These are phyloP conservation scores for Geotrypetes seraphini DNA, from an alignment of 2,797 vertebrate genomes.

Conservation along the genomic window DNA sequence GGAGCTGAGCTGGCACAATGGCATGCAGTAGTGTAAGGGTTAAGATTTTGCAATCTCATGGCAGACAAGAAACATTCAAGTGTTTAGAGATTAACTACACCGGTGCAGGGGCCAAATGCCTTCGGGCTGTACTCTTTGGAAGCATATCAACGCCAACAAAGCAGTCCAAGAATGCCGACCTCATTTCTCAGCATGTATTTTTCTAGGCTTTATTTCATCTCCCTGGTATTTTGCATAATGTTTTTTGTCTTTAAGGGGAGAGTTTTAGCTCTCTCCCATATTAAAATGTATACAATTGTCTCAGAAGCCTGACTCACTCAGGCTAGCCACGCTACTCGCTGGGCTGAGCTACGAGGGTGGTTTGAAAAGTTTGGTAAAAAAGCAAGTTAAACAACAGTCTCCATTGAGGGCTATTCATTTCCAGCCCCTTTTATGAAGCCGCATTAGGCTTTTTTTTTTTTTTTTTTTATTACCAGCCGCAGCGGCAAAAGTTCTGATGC, in stretches of 20 bases:
- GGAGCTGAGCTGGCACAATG: too few relatives aligned
- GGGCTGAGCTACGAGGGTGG: too few relatives aligned
- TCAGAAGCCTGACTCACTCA: too few relatives aligned
- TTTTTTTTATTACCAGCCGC: too few relatives aligned
- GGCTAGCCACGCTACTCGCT: too few relatives aligned
- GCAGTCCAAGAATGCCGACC: constrained; percentile 24
- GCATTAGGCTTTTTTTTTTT: too few relatives aligned
- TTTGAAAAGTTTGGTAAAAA: too few relatives aligned
- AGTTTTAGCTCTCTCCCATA: background rate
- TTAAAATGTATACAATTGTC: background rate
- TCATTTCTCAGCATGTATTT: constrained; percentile 24
- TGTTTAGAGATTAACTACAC: constrained; percentile 31
- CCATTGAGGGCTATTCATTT: too few relatives aligned
- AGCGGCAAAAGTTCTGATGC: too few relatives aligned
- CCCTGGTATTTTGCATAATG: background rate
- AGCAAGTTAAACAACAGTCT: too few relatives aligned
- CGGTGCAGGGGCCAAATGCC: constrained; percentile 29
- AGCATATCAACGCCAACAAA: constrained; percentile 11
- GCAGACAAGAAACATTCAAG: constrained; percentile 28
- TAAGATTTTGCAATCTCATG: constrained; percentile 23
- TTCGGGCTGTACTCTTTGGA: constrained; percentile 24
- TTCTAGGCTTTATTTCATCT: constrained; percentile 5
- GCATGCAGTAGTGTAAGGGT: constrained; percentile 18
- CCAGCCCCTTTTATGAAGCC: too few relatives aligned
- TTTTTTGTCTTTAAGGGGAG: background rate